Base-by-base conservation (phyloP, 2,888 invertebrate genomes). In the Diaphora mendica region DNA sequence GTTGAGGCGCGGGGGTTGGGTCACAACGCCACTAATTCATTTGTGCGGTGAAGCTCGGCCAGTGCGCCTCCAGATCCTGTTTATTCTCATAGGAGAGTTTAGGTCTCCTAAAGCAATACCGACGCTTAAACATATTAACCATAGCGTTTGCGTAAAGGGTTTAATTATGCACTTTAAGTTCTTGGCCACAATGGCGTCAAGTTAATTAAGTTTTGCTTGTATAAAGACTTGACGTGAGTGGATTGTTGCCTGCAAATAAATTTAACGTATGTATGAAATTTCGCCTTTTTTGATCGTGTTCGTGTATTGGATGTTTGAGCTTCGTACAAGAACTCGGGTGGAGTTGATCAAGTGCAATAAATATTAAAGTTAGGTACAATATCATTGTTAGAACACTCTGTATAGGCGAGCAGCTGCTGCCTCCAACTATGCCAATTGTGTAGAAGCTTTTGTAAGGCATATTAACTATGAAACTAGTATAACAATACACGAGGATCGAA, bases 61-160 rank as follows among this genome's bases (percentile, higher is more conserved):
- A 86, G 86, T 81, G 79, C 86, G 86, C 85, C 84, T 88, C 91
- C 92, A 91, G 89, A 88, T 87, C 90, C 90, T 92, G 93, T 94
- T 94, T 94, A 93, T 93, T 93, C 95, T 94, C 95, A 93, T 93
- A 95, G 94, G 93, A 95, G 94, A 94, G 93, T 94, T 95, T 94
- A 95, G 93, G 92, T 92, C 92, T 93, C 92, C 92, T 91, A 92
- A 92, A 94, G 93, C 94, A 93, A 94, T 94, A 92, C 92, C 92
- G 90, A 90, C 92, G 92, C 92, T 92, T 92, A 93, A 94, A 93
- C 93, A 94, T 92, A 93, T 94, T 94, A 95, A 92, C 92, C 91
- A 90, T 92, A 93, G 91, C 94, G 93, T 93, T 94, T 93, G 92
- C 92, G 91, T 90, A 88, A 92, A 94, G 93, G 93, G 93, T 92